Conservation (phyloP, 2,113 vertebrate species). For the Otus sunia region DNA sequence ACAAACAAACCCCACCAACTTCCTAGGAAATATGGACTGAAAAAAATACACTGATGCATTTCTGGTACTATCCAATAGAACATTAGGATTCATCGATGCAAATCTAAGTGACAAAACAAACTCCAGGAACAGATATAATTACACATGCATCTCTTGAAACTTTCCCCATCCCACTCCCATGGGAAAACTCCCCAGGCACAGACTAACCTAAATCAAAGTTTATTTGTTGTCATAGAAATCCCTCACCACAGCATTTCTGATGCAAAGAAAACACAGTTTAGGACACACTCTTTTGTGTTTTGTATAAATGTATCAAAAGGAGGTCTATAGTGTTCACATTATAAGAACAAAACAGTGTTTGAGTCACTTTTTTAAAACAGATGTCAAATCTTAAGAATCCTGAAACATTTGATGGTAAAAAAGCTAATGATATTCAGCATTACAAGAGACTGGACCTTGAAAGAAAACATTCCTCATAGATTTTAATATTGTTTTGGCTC, state of each 20-base stretch:
- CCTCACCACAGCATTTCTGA: background rate
- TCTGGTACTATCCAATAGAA: background rate
- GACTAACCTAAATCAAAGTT: background rate
- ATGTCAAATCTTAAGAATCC: background rate
- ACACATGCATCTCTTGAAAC: background rate
- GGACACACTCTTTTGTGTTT: background rate
- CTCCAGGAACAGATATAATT: background rate
- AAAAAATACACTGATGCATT: background rate
- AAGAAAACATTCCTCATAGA: background rate
- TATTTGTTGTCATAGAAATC: background rate
- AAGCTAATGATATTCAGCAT: background rate
- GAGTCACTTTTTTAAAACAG: background rate
- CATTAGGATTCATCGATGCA: background rate
- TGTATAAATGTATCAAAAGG: background rate
- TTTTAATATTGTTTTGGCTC: background rate
- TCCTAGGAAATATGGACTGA: background rate
- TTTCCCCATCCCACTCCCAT: background rate
- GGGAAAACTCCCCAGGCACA: conserved; percentile 4
- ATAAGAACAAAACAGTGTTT: background rate
- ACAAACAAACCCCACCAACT: background rate
- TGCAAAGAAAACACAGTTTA: background rate
- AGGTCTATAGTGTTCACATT: background rate
- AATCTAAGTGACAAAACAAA: background rate
- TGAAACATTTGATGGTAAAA: background rate
- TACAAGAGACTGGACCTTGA: background rate